phyloP scores from a whole-genome alignment of 2,888 invertebrate genomes.

The Candidula unifasciata region DNA sequence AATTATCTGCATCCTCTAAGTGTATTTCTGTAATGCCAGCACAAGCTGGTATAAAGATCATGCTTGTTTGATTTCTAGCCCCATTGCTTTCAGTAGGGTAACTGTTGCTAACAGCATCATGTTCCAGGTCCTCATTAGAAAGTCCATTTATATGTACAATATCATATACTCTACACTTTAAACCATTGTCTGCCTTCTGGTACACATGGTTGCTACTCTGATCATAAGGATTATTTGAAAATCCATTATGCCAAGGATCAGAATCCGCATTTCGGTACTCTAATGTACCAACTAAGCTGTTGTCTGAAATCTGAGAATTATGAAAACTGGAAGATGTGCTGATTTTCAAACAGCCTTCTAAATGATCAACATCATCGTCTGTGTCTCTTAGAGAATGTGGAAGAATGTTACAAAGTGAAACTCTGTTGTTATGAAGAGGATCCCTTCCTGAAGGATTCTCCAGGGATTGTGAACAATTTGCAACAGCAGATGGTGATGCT shows the following conservation, averaged over 20 bases:
- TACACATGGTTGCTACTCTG: not conserved
- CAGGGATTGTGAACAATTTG: not conserved
- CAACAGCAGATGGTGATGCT: not conserved
- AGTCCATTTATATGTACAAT: constrained; percentile 22
- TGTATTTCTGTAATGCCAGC: not conserved
- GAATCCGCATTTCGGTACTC: not conserved
- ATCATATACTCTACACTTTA: not conserved
- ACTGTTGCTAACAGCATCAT: not conserved
- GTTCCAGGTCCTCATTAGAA: not conserved
- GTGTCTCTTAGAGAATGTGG: constrained; percentile 33
- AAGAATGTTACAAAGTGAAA: constrained; percentile 27
- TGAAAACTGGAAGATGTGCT: not conserved
- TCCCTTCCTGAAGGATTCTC: not conserved
- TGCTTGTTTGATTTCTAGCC: not conserved
- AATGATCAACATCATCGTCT: constrained; percentile 44
- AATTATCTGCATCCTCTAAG: not conserved
- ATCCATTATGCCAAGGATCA: not conserved
- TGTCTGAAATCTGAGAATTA: not conserved
- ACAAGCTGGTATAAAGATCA: not conserved
- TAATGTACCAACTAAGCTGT: not conserved
- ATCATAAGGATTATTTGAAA: not conserved
- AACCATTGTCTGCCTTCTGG: not conserved
- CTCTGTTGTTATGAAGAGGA: not conserved
- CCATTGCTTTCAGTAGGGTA: no score
- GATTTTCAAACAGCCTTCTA: not conserved